A percentile compares a stretch with the other conserved stretches of the same genome.
Conservation (phyloP, 2,888 invertebrate species). For the Caenorhabditis uteleia region DNA sequence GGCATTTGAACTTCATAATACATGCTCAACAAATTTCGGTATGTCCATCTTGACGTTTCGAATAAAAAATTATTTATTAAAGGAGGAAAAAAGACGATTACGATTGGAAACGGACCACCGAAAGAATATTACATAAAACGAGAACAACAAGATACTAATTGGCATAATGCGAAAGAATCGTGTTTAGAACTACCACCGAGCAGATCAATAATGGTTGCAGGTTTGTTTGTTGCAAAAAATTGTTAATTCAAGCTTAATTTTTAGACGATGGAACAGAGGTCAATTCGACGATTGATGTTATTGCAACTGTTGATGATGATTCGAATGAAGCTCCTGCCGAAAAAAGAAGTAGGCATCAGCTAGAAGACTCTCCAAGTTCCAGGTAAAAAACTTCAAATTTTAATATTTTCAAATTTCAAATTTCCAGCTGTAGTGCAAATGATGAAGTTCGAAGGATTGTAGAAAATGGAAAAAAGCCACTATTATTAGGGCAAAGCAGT, state of each 20-base stretch:
- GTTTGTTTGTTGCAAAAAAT: too few relatives aligned
- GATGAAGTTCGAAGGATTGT: constrained; percentile 43
- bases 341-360: constrained; percentile 59
- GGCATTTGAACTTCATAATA: constrained; percentile 91
- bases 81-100: too few relatives aligned
- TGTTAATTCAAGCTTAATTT: constrained; percentile 24
- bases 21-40: constrained; percentile 52
- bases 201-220: constrained; percentile 28
- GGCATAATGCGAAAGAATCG: background rate
- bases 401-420: too few relatives aligned
- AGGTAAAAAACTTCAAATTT: background rate
- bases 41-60: background rate
- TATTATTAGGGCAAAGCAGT: background rate
- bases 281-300: constrained; percentile 2
- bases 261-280: constrained; percentile 1
- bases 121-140: constrained; percentile 1
- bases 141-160: constrained; percentile 1
- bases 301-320: constrained; percentile 18
- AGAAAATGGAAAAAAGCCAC: constrained; percentile 7
- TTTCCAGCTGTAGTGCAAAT: constrained; percentile 29
- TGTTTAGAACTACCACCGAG: constrained; percentile 20
- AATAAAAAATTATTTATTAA: background rate
- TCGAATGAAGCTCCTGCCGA: constrained; percentile 52
- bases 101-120: background rate
- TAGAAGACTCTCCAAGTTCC: constrained; percentile 57